Percentiles rank a stretch among this genome's conserved stretches.
Evolutionary conservation across 2,797 vertebrate species (phyloP).

Genomic region (Arctocebus calabarensis): DNA sequence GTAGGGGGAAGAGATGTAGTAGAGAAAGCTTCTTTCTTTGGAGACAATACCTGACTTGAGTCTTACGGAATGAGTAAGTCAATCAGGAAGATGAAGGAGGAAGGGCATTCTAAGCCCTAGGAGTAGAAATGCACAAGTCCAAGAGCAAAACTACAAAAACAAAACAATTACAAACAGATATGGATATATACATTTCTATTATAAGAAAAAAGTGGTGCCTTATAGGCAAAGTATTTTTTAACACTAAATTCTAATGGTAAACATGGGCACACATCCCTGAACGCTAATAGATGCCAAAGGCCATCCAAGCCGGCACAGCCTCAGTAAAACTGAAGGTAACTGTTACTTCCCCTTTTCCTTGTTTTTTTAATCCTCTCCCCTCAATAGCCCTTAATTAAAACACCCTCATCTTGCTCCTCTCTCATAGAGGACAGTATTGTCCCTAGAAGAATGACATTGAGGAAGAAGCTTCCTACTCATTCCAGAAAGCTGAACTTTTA

Average conservation of each 20-base stretch:
- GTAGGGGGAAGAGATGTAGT: not conserved
- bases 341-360: not conserved
- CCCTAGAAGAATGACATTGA: not conserved
- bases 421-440: not conserved
- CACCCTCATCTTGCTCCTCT: not conserved
- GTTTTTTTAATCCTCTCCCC: not conserved
- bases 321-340: not conserved
- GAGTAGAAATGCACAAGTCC: not conserved
- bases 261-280: not conserved
- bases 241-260: conserved; percentile 8
- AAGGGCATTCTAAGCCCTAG: not conserved
- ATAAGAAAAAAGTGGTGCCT: not conserved
- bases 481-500: conserved; percentile 7
- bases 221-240: not conserved
- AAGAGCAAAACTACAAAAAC: conserved; percentile 45
- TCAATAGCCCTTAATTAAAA: not conserved
- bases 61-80: not conserved
- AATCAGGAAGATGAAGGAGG: not conserved
- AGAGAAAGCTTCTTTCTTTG: not conserved
- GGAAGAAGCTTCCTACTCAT: not conserved
- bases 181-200: not conserved
- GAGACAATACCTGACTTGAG: not conserved
- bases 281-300: not conserved
- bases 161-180: not conserved
- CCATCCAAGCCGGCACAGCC: not conserved